phyloP scores from a whole-genome alignment of 2,797 vertebrate genomes.

The Enteromius argenteus region DNA sequence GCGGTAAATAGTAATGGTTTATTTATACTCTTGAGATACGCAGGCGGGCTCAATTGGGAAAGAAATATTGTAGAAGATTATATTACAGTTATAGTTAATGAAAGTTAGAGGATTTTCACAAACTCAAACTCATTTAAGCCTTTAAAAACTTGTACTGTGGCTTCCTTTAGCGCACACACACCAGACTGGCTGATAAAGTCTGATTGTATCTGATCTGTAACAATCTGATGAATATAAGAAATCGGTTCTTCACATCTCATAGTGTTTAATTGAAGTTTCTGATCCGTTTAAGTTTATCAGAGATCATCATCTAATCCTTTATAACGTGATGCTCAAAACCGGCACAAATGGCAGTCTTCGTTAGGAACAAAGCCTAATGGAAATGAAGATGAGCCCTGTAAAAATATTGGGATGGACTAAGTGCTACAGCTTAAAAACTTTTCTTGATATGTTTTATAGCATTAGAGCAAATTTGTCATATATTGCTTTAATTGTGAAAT shows the following conservation, averaged over 20 bases:
- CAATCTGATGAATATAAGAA: slow-evolving; percentile 41
- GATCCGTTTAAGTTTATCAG: slow-evolving; percentile 51
- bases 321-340: slow-evolving; percentile 31
- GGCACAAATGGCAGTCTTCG: slow-evolving; percentile 40
- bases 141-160: slow-evolving; percentile 9
- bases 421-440: not conserved
- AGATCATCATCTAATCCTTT: slow-evolving; percentile 47
- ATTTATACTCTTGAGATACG: not conserved
- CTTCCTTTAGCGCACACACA: not conserved
- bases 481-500: too few relatives aligned
- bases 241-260: slow-evolving; percentile 35
- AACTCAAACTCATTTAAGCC: slow-evolving; percentile 4
- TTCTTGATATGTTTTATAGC: not conserved
- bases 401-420: slow-evolving; percentile 16
- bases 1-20: not conserved
- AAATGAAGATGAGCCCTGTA: slow-evolving; percentile 51
- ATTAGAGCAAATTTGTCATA: too few relatives aligned
- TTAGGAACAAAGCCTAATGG: slow-evolving; percentile 45
- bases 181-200: slow-evolving; percentile 30
- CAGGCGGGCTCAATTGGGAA: not conserved
- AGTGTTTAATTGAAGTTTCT: slow-evolving; percentile 37
- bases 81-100: slow-evolving; percentile 19
- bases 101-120: not conserved
- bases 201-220: slow-evolving; percentile 28
- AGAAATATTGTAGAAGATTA: not conserved